These are phyloP conservation scores for Myxocyprinus asiaticus DNA, from an alignment of 2,113 vertebrate species.

Conservation along the genomic window DNA sequence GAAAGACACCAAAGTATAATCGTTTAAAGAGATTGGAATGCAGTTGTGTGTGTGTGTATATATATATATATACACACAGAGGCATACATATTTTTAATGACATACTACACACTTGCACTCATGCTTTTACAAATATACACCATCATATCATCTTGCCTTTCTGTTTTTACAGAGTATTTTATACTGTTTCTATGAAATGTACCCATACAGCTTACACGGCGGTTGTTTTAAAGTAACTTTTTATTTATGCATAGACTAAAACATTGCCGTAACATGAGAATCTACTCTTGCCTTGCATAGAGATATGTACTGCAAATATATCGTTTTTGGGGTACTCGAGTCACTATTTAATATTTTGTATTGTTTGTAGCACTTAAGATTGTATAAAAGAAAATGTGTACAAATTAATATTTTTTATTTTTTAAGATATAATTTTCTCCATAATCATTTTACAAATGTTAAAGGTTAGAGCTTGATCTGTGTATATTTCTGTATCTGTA, in stretches of 20 bases:
- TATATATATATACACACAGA: neutral
- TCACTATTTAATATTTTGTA: conserved; percentile 91
- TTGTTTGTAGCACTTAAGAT: conserved; percentile 97
- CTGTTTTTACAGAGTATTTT: conserved; percentile 78
- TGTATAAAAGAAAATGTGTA: conserved; percentile 73
- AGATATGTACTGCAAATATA: conserved; percentile 76
- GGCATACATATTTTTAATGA: conserved; percentile 44
- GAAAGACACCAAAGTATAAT: conserved; percentile 50
- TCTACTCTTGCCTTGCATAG: conserved; percentile 79
- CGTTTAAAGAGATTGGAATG: conserved; percentile 26
- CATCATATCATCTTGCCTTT: conserved; percentile 71
- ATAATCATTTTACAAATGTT: conserved; percentile 89
- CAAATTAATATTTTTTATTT: conserved; percentile 79
- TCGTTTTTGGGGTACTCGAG: conserved; percentile 83
- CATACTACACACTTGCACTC: conserved; percentile 55
- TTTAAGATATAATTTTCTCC: conserved; percentile 90
- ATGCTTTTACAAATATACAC: conserved; percentile 48
- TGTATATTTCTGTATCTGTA: conserved; percentile 98
- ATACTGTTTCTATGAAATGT: conserved; percentile 84
- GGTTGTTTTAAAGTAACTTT: conserved; percentile 68
- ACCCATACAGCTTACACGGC: conserved; percentile 72
- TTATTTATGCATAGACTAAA: conserved; percentile 71
- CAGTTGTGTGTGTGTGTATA: conserved; percentile 28
- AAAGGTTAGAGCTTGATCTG: conserved; percentile 88
- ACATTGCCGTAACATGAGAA: conserved; percentile 74